These are phyloP conservation scores for Maccullochella peelii DNA, from an alignment of 2,113 vertebrate genomes.

Conservation along the genomic window DNA sequence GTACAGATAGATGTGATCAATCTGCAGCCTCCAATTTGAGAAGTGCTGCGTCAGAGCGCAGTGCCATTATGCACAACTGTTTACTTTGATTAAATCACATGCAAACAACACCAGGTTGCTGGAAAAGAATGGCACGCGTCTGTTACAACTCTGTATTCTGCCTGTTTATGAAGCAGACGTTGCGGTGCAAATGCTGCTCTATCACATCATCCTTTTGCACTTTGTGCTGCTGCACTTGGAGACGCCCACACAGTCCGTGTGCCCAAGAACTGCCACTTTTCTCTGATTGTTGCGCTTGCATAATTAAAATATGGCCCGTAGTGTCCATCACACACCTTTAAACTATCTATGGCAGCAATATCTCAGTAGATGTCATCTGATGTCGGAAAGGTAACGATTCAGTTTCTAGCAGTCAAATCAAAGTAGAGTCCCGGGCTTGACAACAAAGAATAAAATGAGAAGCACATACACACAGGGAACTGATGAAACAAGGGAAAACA, in stretches of 20 bases:
- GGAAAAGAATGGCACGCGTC: neutral
- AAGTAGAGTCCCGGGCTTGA: neutral
- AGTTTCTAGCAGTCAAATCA: neutral
- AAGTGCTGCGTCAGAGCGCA: slow-evolving; percentile 7
- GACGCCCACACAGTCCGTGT: neutral
- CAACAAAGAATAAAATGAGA: neutral
- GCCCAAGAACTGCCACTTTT: neutral
- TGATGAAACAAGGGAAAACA: neutral
- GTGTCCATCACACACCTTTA: neutral
- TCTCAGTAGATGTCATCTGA: neutral
- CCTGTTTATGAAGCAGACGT: slow-evolving; percentile 5
- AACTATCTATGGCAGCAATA: too few species aligned
- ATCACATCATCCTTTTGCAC: neutral
- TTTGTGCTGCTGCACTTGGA: neutral
- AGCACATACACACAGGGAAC: neutral
- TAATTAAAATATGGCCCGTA: neutral
- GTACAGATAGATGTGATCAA: slow-evolving; percentile 31
- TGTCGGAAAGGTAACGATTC: neutral
- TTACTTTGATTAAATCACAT: slow-evolving; percentile 47
- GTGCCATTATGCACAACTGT: slow-evolving; percentile 23
- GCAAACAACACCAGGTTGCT: slow-evolving; percentile 14
- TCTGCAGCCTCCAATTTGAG: slow-evolving; percentile 17
- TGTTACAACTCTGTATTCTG: slow-evolving; percentile 2
- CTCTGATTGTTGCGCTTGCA: neutral
- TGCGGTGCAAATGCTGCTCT: neutral